Evolutionary conservation across 2,888 invertebrate species (phyloP).

Genomic region (Polydrusus cervinus): DNA sequence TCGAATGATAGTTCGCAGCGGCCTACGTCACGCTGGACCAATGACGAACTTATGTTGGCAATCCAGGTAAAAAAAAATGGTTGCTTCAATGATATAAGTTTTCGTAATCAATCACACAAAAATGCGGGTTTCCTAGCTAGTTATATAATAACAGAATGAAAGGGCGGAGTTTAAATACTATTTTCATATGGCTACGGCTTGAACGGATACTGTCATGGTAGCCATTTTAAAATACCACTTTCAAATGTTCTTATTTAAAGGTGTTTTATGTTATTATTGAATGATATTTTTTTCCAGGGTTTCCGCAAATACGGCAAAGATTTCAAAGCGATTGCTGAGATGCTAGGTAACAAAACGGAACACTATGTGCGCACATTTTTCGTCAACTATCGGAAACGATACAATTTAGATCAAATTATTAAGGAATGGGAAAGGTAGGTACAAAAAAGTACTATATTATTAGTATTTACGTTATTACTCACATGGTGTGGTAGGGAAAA

Average conservation of each 20-base stretch:
- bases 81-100: neutral
- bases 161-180: too few species aligned
- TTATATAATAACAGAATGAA: too few species aligned
- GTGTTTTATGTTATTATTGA: too few species aligned
- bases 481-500: too few species aligned
- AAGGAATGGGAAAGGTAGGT: conserved; percentile 83
- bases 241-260: too few species aligned
- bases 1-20: conserved; percentile 71
- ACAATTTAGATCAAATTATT: conserved; percentile 89
- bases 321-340: conserved; percentile 95
- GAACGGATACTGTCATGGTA: too few species aligned
- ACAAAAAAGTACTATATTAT: too few species aligned
- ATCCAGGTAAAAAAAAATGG: conserved; percentile 80
- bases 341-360: conserved; percentile 95
- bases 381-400: conserved; percentile 89
- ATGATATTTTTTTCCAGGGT: conserved; percentile 60
- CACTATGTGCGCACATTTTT: conserved; percentile 94
- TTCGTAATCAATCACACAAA: too few species aligned
- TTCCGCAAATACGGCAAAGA: conserved; percentile 88
- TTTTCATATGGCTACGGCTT: too few species aligned
- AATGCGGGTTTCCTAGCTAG: too few species aligned
- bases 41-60: conserved; percentile 92
- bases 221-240: too few species aligned
- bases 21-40: conserved; percentile 90
- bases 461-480: too few species aligned